Base-by-base conservation (phyloP, 2,888 invertebrate species). In the Octodonta nipae region DNA sequence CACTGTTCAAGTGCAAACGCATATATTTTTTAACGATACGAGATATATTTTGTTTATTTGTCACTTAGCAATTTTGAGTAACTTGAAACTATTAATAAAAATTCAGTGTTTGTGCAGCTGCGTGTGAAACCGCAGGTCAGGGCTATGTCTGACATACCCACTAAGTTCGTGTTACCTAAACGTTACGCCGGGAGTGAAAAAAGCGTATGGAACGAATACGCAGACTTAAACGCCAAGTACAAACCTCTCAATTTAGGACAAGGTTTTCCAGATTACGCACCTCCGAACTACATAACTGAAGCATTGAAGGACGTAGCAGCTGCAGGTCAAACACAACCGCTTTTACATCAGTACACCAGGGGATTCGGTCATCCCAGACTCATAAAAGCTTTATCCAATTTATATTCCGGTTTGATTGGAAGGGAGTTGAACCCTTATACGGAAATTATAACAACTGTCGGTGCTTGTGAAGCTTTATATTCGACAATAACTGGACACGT, bases 381-480 rank as follows among this genome's bases (percentile, higher is more conserved):
- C 35, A 82, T 96, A 0, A 76, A 83, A 46, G 85, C 78, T 1
- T 54, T 99, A 16, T 65, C 83, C 0, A 83, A 85, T 54, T 61
- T 96, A 3, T 98, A 93, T 60, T 82, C 86, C 0, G 75, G 78
- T 28, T 56, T 92, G 12, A 61, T 88, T 30, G 73, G 73, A 2
- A 70, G 77, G 29, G 61, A 77, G 33, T 70, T 99, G n/a, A 77
- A 96, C 63, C 76, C 89, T 1, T 67, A 77, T 44, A 83, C 71
- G 36, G 92, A 99, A 61, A 70, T 98, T 26, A 55, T 96, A 17
- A 78, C 96, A 2, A 88, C 92, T 0, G 69, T 73, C 22, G 98
- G 98, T 4, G 98, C 96, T 2, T 98, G 96, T 55, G 91, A 93
- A 57, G 86, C 93, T 1, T 65, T 99, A 1, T 96, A 81, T 63